phyloP scores from a whole-genome alignment of 2,797 vertebrate genomes.

The Myoxocephalus aenaeus region DNA sequence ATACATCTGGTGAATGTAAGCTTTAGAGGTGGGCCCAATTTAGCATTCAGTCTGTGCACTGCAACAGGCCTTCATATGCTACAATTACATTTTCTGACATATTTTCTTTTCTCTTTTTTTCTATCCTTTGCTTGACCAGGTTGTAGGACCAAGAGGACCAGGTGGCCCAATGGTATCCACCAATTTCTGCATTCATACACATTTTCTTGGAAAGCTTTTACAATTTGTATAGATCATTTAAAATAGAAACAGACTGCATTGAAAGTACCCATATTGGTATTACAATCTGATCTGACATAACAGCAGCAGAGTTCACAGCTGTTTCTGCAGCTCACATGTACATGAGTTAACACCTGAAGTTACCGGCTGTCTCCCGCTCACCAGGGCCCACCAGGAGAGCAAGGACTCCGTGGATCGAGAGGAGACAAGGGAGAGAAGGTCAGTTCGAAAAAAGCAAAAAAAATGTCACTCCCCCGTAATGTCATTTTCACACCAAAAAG shows the following conservation, averaged over 20 bases:
- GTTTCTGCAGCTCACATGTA: neutral
- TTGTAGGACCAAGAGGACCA: conserved; percentile 93
- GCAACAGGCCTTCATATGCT: neutral
- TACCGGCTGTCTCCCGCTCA: conserved; percentile 40
- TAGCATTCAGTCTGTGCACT: neutral
- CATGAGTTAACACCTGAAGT: conserved; percentile 41
- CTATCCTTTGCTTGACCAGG: conserved; percentile 72
- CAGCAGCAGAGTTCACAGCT: conserved; percentile 40
- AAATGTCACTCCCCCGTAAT: neutral
- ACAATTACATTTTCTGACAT: neutral
- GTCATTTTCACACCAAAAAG: conserved; percentile 33
- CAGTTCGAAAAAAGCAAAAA: conserved; percentile 47
- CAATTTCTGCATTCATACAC: neutral
- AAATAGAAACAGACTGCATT: neutral
- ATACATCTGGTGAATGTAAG: conserved; percentile 31
- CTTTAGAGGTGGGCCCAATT: neutral
- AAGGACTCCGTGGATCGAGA: conserved; percentile 90
- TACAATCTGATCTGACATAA: conserved; percentile 28
- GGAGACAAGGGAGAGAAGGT: conserved; percentile 95
- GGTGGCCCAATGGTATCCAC: conserved; percentile 89
- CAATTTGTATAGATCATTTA: neutral
- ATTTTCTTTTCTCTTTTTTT: neutral
- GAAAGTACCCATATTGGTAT: neutral
- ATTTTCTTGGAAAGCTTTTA: conserved; percentile 11
- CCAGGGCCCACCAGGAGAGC: conserved; percentile 94